Evolutionary conservation across 2,113 vertebrate species (phyloP).

Genomic region (Thamnaconus septentrionalis): DNA sequence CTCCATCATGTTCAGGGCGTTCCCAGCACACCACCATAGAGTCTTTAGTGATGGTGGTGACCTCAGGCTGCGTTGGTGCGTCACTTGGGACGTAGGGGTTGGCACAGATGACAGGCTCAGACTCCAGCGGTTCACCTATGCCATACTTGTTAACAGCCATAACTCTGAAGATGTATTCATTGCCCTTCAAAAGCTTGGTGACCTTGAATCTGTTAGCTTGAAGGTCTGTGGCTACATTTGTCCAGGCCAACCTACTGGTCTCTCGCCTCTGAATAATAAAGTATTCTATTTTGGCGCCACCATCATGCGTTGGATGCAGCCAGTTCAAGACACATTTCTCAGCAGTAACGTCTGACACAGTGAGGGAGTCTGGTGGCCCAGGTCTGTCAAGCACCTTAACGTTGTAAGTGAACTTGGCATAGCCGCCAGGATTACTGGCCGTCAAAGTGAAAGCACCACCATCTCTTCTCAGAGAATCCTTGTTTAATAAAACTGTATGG

Average conservation of each 20-base stretch:
- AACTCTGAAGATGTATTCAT: constrained; percentile 97
- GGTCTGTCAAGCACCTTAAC: constrained; percentile 97
- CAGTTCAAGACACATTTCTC: constrained; percentile 96
- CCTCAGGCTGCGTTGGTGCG: constrained; percentile 90
- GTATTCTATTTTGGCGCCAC: constrained; percentile 93
- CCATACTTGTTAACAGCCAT: constrained; percentile 99
- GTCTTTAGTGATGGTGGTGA: constrained; percentile 92
- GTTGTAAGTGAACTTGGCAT: constrained; percentile 93
- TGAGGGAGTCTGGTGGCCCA: constrained; percentile 91
- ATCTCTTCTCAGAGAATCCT: constrained; percentile 90
- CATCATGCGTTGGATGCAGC: constrained; percentile 93
- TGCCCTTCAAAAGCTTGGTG: constrained; percentile 93
- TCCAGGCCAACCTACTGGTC: constrained; percentile 97
- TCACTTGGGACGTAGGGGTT: constrained; percentile 92
- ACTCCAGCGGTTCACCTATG: constrained; percentile 91
- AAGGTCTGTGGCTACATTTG: constrained; percentile 90
- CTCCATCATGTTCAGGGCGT: constrained; percentile 93
- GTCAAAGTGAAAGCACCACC: constrained; percentile 88
- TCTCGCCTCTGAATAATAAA: constrained; percentile 95
- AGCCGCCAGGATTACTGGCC: constrained; percentile 95
- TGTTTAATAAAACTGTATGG: constrained; percentile 86
- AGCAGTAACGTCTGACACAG: constrained; percentile 85
- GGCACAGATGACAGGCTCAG: constrained; percentile 85
- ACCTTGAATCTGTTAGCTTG: constrained; percentile 93
- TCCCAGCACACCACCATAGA: constrained; percentile 98